Conservation (phyloP, 2,888 invertebrate genomes). For the Limenitis camilla region DNA sequence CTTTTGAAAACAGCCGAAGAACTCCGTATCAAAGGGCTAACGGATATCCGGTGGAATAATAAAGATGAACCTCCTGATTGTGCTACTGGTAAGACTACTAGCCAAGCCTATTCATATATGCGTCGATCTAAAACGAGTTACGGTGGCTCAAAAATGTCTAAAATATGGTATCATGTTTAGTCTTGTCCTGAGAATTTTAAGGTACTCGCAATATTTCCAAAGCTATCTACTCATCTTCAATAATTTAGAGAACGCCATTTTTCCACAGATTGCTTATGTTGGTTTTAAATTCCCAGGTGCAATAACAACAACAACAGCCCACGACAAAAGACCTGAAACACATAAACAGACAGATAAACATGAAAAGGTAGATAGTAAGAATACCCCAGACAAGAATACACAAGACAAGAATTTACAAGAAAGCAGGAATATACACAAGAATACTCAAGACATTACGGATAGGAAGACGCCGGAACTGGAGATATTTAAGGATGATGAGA, state of each 20-base stretch:
- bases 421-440: constrained; percentile 16
- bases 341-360: constrained; percentile 4
- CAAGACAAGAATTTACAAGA: constrained; percentile 22
- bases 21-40: constrained; percentile 91
- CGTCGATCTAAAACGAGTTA: neutral
- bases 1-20: constrained; percentile 94
- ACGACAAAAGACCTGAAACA: constrained; percentile 24
- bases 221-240: no score
- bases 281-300: constrained; percentile 29
- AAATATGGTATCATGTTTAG: no score
- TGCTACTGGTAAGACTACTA: constrained; percentile 40
- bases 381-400: neutral
- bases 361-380: neutral
- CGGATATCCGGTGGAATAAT: constrained; percentile 91
- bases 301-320: constrained; percentile 42
- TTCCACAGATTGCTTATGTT: neutral
- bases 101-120: neutral
- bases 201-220: no score
- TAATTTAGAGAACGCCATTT: neutral
- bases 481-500: constrained; percentile 24
- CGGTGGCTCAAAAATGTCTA: neutral
- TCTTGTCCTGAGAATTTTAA: no score
- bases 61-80: constrained; percentile 66
- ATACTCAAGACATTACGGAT: constrained; percentile 24
- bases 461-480: constrained; percentile 24